phyloP scores from a whole-genome alignment of 2,797 vertebrate genomes.

The Tadarida brasiliensis region DNA sequence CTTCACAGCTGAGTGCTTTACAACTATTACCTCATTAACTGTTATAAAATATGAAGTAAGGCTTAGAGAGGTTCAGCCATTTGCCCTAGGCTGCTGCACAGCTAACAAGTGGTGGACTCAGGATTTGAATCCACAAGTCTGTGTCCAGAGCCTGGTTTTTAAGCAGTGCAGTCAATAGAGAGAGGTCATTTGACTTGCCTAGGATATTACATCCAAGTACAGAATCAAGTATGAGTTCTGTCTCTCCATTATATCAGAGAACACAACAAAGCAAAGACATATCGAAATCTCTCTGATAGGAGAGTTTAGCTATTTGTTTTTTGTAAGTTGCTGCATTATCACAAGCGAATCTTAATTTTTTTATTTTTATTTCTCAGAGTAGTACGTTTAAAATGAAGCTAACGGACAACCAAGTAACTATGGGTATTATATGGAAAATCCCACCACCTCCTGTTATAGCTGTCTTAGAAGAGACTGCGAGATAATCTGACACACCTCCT shows the following conservation, averaged over 20 bases:
- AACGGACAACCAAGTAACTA: neutral
- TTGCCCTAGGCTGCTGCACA: neutral
- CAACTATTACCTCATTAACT: neutral
- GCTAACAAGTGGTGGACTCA: neutral
- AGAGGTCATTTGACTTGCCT: neutral
- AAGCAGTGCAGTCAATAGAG: too few species aligned
- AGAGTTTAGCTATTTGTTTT: neutral
- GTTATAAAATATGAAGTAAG: neutral
- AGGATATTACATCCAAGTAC: neutral
- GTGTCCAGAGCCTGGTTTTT: neutral
- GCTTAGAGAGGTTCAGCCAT: neutral
- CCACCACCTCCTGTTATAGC: neutral
- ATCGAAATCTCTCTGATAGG: neutral
- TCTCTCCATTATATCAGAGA: neutral
- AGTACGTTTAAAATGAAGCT: conserved; percentile 52
- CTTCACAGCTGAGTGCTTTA: neutral
- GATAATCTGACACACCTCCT: neutral
- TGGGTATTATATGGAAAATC: neutral
- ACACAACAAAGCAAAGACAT: neutral
- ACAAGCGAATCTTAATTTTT: neutral
- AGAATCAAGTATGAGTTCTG: neutral
- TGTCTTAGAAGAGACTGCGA: neutral
- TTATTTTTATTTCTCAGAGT: neutral
- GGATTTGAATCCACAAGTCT: neutral
- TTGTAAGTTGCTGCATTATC: conserved; percentile 33